Percentiles rank a stretch among this genome's conserved stretches.
These are phyloP conservation scores for Tipula unca DNA, from an alignment of 2,888 invertebrate genomes.

Conservation along the genomic window DNA sequence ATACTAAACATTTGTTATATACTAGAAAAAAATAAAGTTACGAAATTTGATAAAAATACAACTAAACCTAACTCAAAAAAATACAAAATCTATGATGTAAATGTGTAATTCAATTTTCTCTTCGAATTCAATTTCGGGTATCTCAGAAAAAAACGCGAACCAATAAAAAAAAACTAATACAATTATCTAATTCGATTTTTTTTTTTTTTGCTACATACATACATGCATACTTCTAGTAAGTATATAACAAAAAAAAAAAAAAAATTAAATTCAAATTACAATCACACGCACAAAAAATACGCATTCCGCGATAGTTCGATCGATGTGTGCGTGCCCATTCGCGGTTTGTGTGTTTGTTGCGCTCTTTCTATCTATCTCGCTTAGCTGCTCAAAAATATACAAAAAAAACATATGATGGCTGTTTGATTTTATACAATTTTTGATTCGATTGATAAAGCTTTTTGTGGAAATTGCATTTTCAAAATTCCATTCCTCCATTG, in stretches of 20 bases:
- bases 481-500: neutral
- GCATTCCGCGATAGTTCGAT: neutral
- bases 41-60: slow-evolving; percentile 18
- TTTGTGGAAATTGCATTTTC: neutral
- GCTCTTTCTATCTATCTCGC: neutral
- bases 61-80: neutral
- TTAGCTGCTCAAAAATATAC: neutral
- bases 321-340: neutral
- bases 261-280: slow-evolving; percentile 15
- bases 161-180: slow-evolving; percentile 15
- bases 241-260: neutral
- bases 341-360: neutral
- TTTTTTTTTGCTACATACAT: neutral
- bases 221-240: neutral
- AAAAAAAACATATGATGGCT: neutral
- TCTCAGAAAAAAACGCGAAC: neutral
- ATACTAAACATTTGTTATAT: neutral
- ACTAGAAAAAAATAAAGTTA: slow-evolving; percentile 9
- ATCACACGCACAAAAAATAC: slow-evolving; percentile 18
- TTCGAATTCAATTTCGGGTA: neutral
- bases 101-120: neutral
- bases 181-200: slow-evolving; percentile 14
- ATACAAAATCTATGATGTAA: neutral
- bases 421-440: neutral
- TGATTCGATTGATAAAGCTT: neutral